A percentile compares a stretch with the other conserved stretches of the same genome.
These are phyloP conservation scores for Orgyia antiqua DNA, from an alignment of 2,888 invertebrate species.

Conservation along the genomic window DNA sequence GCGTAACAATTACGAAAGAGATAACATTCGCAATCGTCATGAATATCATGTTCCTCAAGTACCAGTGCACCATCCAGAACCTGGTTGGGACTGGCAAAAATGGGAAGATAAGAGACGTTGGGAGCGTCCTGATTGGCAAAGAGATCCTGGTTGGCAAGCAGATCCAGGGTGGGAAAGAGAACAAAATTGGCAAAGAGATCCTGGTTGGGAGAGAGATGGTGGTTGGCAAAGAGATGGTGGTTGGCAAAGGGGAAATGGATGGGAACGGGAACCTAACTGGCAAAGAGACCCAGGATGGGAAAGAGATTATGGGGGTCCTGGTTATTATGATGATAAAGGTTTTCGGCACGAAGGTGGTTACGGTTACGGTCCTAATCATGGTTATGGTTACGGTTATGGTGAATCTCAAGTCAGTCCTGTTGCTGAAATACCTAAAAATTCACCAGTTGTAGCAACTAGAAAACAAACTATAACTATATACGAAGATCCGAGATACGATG, in stretches of 20 bases:
- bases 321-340: constrained; percentile 63
- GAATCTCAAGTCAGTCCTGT: constrained; percentile 57
- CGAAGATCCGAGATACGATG: constrained; percentile 69
- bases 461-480: constrained; percentile 74
- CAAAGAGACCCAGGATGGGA: constrained; percentile 42
- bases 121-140: constrained; percentile 42
- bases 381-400: constrained; percentile 60
- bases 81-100: constrained; percentile 53
- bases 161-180: constrained; percentile 37
- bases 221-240: constrained; percentile 35
- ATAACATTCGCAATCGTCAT: constrained; percentile 51
- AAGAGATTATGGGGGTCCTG: constrained; percentile 58
- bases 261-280: constrained; percentile 39
- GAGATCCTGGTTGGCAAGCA: constrained; percentile 30
- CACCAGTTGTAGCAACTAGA: constrained; percentile 61
- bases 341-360: constrained; percentile 61
- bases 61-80: constrained; percentile 38
- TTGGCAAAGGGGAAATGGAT: constrained; percentile 35
- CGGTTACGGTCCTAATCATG: constrained; percentile 56
- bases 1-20: constrained; percentile 55
- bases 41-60: constrained; percentile 45
- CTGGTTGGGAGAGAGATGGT: constrained; percentile 27
- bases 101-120: constrained; percentile 49
- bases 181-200: constrained; percentile 34
- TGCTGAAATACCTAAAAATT: constrained; percentile 50